Base-by-base conservation (phyloP, 2,888 invertebrate genomes). In the Drosophila leonis region DNA sequence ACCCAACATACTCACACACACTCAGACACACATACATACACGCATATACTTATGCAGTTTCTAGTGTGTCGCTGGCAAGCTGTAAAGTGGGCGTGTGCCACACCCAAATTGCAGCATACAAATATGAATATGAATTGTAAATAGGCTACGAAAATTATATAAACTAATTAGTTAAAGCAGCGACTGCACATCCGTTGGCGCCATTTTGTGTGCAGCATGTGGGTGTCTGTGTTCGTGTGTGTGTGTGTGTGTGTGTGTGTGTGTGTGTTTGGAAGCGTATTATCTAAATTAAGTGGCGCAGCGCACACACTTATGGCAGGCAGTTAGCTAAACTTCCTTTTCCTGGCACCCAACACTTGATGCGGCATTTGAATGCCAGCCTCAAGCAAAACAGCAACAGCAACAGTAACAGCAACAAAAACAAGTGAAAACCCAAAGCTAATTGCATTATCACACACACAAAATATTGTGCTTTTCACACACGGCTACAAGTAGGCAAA, bases 231-330 rank as follows among this genome's bases (percentile, higher is more conserved):
- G 54, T 35, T 46, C 8, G 65, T 10, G 24, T 37, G 52, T 18
- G 55, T 2, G 27, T 31, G 48, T 27, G 55, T 12, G 39, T 10
- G 37, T 56, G 62, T 49, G 57, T 42, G 63, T 18, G 51, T 31
- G 55, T 24, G 63, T 48, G 62, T 70, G 74, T 65, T 55, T 51
- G 56, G 67, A n/a, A 37, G 67, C 69, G 62, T 83, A 87, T 89
- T 88, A 85, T 88, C 78, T 78, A 85, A 89, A 88, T 82, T 88
- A 85, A 85, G 85, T 85, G 86, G 81, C 70, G 80, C 86, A 79
- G 51, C 29, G 42, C 68, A 42, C 56, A 80, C 75, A 75, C 77
- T 75, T 81, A 65, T 68, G 66, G 57, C 68, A 68, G 79, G 54
- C 70, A 73, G 65, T 83, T 77, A 83, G 80, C 78, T 80, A 66